A percentile compares a stretch with the other conserved stretches of the same genome.
Evolutionary conservation across 2,113 vertebrate species (phyloP).

Genomic region (Chamaea fasciata): DNA sequence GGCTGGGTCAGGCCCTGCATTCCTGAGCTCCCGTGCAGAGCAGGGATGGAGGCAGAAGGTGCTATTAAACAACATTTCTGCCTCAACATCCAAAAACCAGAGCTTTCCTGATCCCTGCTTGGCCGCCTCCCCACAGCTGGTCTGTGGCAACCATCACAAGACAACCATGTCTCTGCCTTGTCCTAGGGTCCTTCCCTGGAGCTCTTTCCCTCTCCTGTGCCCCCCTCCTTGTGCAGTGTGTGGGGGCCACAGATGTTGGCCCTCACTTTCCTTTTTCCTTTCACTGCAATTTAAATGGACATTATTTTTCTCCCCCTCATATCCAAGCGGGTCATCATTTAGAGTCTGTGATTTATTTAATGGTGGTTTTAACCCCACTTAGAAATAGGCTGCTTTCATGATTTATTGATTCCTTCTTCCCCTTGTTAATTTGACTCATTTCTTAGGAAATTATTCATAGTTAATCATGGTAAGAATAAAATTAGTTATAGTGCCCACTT

Average conservation of each 20-base stretch:
- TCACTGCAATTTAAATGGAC: constrained; percentile 27
- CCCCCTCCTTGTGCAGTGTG: background rate
- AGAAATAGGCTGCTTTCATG: constrained; percentile 70
- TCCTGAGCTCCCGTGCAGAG: background rate
- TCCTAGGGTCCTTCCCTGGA: background rate
- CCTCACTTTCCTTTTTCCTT: background rate
- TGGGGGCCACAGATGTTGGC: background rate
- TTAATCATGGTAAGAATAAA: constrained; percentile 77
- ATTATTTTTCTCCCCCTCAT: background rate
- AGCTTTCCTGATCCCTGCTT: background rate
- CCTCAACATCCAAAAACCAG: background rate
- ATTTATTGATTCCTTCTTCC: constrained; percentile 77
- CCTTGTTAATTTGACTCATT: constrained; percentile 77
- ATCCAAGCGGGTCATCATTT: constrained; percentile 25
- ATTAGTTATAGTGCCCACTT: constrained; percentile 73
- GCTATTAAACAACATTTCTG: background rate
- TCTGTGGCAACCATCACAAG: background rate
- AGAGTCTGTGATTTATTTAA: constrained; percentile 72
- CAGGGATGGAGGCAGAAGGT: background rate
- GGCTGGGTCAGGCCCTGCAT: background rate
- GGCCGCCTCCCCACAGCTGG: background rate
- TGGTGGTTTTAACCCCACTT: constrained; percentile 77
- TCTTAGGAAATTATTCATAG: constrained; percentile 78
- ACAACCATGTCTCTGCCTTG: background rate
- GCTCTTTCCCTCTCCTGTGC: background rate